These are phyloP conservation scores for Gallirallus australis DNA, from an alignment of 2,797 vertebrate species.

Conservation along the genomic window DNA sequence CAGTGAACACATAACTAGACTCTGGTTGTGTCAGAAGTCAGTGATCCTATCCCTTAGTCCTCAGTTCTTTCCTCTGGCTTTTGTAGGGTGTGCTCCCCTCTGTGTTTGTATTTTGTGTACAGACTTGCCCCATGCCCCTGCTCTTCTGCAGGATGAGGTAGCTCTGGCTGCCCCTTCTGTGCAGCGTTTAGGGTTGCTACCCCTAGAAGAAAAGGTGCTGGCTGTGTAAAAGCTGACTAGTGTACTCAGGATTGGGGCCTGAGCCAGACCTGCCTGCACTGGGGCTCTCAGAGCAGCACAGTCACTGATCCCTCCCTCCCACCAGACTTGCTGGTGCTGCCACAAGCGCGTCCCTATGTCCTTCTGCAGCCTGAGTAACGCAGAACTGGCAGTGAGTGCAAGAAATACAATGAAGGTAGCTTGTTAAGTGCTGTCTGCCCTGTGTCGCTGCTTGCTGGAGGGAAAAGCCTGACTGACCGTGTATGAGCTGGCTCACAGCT, in stretches of 20 bases:
- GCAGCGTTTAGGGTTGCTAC: not conserved
- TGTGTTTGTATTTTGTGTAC: rapidly evolving
- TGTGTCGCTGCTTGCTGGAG: not conserved
- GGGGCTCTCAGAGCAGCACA: not conserved
- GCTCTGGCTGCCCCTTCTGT: not conserved
- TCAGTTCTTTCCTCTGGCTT: not conserved
- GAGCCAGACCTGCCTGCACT: not conserved
- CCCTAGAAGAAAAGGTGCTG: not conserved
- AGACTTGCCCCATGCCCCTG: not conserved
- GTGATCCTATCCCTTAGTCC: not conserved
- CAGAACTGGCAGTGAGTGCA: not conserved
- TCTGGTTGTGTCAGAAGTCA: not conserved
- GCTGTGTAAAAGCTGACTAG: not conserved
- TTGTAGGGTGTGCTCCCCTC: not conserved
- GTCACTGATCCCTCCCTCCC: not conserved
- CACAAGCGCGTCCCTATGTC: not conserved
- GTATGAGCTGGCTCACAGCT: not conserved
- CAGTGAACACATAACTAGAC: not conserved
- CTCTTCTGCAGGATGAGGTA: not conserved
- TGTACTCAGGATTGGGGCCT: not conserved
- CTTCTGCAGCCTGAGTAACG: not conserved
- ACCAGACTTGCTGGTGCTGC: not conserved
- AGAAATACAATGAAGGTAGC: not conserved
- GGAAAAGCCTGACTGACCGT: not conserved
- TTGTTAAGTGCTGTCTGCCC: not conserved